These are phyloP conservation scores for Pagrus major DNA, from an alignment of 2,113 vertebrate species.

Conservation along the genomic window DNA sequence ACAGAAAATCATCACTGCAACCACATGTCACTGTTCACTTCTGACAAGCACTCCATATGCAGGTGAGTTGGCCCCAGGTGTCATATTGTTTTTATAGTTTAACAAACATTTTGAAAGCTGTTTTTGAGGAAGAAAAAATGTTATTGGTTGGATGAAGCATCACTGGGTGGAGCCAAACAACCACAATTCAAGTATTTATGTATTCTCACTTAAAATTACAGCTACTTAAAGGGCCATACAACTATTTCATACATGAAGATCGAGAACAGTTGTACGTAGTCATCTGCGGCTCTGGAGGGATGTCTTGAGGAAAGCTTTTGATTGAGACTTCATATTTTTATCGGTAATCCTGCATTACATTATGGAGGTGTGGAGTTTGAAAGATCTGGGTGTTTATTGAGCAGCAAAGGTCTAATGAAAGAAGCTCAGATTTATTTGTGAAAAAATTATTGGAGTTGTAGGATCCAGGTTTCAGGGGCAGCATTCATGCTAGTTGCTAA, in stretches of 20 bases:
- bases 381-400: not conserved
- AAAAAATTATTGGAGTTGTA: not conserved
- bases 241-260: not conserved
- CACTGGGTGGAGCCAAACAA: not conserved
- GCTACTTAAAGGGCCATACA: not conserved
- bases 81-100: not conserved
- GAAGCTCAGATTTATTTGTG: not conserved
- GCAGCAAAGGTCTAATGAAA: not conserved
- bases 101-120: not conserved
- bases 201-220: not conserved
- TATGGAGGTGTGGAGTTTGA: no score
- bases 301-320: no score
- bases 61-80: slow-evolving; percentile 80
- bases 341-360: no score
- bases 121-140: not conserved
- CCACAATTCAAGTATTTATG: not conserved
- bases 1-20: slow-evolving; percentile 86
- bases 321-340: no score
- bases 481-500: not conserved
- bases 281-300: no score
- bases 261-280: no score
- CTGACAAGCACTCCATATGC: slow-evolving; percentile 84
- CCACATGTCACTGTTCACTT: slow-evolving; percentile 80
- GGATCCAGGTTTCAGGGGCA: not conserved
- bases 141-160: not conserved